Base-by-base conservation (phyloP, 1,140 invertebrate genomes). In the Aphaenogaster ashmeadi region DNA sequence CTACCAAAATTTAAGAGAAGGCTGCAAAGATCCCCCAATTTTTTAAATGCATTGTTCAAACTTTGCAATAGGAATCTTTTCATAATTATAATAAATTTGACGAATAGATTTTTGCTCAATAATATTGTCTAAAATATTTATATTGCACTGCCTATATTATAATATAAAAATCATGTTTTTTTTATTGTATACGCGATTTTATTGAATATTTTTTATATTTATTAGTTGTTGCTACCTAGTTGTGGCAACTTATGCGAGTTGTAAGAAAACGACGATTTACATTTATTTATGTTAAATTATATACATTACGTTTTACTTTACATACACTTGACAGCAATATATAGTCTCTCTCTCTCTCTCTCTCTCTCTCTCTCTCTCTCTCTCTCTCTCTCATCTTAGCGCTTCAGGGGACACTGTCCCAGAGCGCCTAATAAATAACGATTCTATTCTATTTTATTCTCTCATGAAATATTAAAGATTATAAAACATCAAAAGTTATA, bases 231-330 rank as follows among this genome's bases (percentile, higher is more conserved):
- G 15, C 18, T 64, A 64, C 0, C 3, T 41, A 66, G 15, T 8
- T 27, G 21, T 27, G 56, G 11, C n/a, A 58, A 60, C 21, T 27
- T 56, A 27, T 27, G 21, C 21, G 21, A 60, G 21, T 27, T 18
- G 2, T 38, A 36, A 41, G 8, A 66, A 66, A 66, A 41, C 8
- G 18, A 4, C 36, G 2, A 66, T 41, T 41, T 8, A 41, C 8
- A 66, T 41, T 66, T 41, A 41, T 66, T 41, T 41, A 66, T 66
- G 13, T 11, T 38, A 38, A 15, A 64, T 64, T 64, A 64, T 64
- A 18, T 36, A 18, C 3, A 6, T 66, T 66, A 9, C 0, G 18
- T 66, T 66, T 41, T 41, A 13, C 1, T 66, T 66, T 66, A 41
- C 18, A 38, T 36, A 38, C 36, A 69, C 27, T 7, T 41, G 9